Evolutionary conservation across 2,113 vertebrate genomes (phyloP).

Genomic region (Phycodurus eques): DNA sequence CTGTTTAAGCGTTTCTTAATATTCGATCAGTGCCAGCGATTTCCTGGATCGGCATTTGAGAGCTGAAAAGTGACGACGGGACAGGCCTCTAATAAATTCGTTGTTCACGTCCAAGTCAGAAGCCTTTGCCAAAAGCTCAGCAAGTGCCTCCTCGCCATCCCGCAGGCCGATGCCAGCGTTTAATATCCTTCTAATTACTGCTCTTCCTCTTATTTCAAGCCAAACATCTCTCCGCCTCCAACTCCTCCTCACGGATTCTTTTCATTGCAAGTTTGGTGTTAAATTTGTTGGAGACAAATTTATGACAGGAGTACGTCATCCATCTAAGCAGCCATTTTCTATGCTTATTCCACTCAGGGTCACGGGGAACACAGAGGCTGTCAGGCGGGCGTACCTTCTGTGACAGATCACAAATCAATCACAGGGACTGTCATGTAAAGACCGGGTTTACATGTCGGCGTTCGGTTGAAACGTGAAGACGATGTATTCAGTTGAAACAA

Average conservation of each 20-base stretch:
- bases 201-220: slow-evolving; percentile 40
- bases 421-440: neutral
- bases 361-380: neutral
- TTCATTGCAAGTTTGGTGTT: slow-evolving; percentile 30
- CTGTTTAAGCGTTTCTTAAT: neutral
- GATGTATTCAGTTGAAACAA: neutral
- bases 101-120: neutral
- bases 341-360: neutral
- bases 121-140: slow-evolving; percentile 24
- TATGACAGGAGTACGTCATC: slow-evolving; percentile 21
- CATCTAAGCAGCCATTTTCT: neutral
- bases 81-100: neutral
- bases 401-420: neutral
- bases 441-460: neutral
- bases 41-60: neutral
- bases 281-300: slow-evolving; percentile 30
- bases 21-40: neutral
- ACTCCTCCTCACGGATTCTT: slow-evolving; percentile 16
- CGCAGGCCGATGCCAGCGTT: slow-evolving; percentile 29
- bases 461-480: neutral
- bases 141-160: slow-evolving; percentile 10
- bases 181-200: slow-evolving; percentile 34
- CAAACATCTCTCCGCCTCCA: slow-evolving; percentile 28
- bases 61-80: neutral
- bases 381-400: neutral